phyloP scores from a whole-genome alignment of 2,797 vertebrate genomes.

The Enteromius viviparus region DNA sequence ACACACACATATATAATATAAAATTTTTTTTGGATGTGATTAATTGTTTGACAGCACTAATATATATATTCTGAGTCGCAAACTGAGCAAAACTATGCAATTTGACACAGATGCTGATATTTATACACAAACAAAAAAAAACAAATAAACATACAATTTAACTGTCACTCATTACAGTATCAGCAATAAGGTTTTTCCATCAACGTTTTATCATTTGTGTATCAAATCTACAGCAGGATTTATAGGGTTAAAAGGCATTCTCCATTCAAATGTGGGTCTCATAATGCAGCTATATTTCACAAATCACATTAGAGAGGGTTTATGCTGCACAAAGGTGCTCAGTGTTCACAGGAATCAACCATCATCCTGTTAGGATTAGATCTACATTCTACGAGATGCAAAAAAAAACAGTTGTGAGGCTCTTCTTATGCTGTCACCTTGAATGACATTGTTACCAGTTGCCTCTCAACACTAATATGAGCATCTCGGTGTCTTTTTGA shows the following conservation, averaged over 20 bases:
- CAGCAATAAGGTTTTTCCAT: not conserved
- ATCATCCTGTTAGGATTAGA: not conserved
- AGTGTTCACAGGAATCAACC: not conserved
- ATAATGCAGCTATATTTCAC: not conserved
- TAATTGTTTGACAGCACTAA: too few species aligned
- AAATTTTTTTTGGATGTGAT: too few species aligned
- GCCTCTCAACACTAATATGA: not conserved
- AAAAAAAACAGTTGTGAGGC: not conserved
- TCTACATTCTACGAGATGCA: not conserved
- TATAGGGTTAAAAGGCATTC: not conserved
- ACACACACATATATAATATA: too few species aligned
- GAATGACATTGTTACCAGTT: not conserved
- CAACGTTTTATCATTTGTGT: not conserved
- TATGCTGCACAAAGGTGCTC: not conserved
- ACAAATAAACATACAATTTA: too few species aligned
- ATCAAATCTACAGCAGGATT: not conserved
- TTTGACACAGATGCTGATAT: too few species aligned
- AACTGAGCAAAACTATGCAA: too few species aligned
- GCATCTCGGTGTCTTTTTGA: not conserved
- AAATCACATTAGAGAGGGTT: constrained; percentile 3
- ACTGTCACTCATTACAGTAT: not conserved
- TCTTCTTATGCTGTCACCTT: not conserved
- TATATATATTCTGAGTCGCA: too few species aligned
- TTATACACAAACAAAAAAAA: too few species aligned
- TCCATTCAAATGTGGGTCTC: not conserved